Base-by-base conservation (phyloP, 2,797 vertebrate genomes). In the Hydrolagus colliei region DNA sequence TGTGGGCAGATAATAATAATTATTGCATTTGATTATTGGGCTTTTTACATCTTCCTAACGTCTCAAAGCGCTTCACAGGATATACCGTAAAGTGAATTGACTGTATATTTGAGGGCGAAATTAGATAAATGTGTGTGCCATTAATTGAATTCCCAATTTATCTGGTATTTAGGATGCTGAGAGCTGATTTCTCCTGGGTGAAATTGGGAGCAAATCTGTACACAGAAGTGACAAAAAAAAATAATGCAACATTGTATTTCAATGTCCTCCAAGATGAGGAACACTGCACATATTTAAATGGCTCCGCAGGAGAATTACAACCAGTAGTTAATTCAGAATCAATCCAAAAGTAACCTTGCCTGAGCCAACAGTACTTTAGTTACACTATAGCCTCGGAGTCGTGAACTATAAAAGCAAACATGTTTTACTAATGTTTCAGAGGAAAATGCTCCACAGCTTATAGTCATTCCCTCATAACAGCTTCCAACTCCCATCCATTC, bases 401-500 rank as follows among this genome's bases (percentile, higher is more conserved):
- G 20, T 84, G 27, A 41, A 84, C 32, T 71, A 16, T 68, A 84
- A n/a, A 84, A 35, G 63, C 41, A 84, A 67, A 68, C 16, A 84
- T 22, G 63, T 82, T 82, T 68, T 32, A 65, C 71, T 71, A 20
- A 41, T 71, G 65, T 52, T 18, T 11, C 63, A 84, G 32, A 11
- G 65, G 65, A 84, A 35, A 71, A 22, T 84, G 79, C 65, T 52
- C 41, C 41, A 52, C 41, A 52, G 41, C 41, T 71, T 90, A 89
- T 91, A 92, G 89, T 92, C 91, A 93, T 93, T 91, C 91, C 88
- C 88, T 91, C 94, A 93, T 93, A 95, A 93, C 92, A 86, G 20
- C 86, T 88, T 95, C 95, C 95, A 96, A 89, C 92, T 93, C 94
- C 90, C 93, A 91, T 96, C 94, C 95, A 94, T 96, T 95, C 94